Percentiles rank a stretch among this genome's conserved stretches.
Evolutionary conservation across 2,797 vertebrate species (phyloP).

Genomic region (Ptychobarbus kaznakovi): DNA sequence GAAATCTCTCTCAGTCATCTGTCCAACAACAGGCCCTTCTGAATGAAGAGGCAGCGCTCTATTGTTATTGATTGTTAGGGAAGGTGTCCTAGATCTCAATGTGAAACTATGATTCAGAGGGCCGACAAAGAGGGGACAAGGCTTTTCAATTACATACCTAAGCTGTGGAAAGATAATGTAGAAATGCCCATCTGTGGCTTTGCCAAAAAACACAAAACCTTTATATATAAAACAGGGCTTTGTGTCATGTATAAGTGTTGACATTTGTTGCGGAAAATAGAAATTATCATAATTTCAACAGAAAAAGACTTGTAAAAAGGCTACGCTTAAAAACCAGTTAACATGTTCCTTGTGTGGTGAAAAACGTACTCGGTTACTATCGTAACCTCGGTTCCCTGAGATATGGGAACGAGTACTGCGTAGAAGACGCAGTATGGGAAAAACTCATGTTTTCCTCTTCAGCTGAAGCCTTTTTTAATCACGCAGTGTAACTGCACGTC

Average conservation of each 20-base stretch:
- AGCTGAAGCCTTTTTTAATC: too few relatives aligned
- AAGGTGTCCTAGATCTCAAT: constrained; percentile 56
- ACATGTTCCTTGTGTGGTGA: too few relatives aligned
- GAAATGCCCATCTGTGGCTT: constrained; percentile 46
- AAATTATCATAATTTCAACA: neutral
- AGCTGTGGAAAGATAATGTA: constrained; percentile 37
- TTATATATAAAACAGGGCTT: neutral
- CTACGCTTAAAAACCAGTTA: too few relatives aligned
- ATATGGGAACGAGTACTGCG: too few relatives aligned
- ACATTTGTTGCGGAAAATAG: neutral
- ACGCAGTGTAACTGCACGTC: too few relatives aligned
- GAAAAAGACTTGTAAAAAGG: too few relatives aligned
- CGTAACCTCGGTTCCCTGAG: too few relatives aligned
- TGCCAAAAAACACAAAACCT: neutral
- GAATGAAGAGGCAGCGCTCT: constrained; percentile 57
- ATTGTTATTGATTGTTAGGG: constrained; percentile 57
- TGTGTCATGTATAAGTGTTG: neutral
- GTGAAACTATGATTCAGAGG: constrained; percentile 56
- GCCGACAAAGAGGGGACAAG: constrained; percentile 39
- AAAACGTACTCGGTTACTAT: too few relatives aligned
- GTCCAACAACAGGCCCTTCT: constrained; percentile 29
- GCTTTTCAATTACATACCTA: constrained; percentile 44
- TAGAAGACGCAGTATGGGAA: too few relatives aligned
- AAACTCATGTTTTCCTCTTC: too few relatives aligned
- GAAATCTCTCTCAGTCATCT: constrained; percentile 28